A percentile compares a stretch with the other conserved stretches of the same genome.
These are phyloP conservation scores for Lepidurus arcticus DNA, from an alignment of 1,140 invertebrate species.

Conservation along the genomic window DNA sequence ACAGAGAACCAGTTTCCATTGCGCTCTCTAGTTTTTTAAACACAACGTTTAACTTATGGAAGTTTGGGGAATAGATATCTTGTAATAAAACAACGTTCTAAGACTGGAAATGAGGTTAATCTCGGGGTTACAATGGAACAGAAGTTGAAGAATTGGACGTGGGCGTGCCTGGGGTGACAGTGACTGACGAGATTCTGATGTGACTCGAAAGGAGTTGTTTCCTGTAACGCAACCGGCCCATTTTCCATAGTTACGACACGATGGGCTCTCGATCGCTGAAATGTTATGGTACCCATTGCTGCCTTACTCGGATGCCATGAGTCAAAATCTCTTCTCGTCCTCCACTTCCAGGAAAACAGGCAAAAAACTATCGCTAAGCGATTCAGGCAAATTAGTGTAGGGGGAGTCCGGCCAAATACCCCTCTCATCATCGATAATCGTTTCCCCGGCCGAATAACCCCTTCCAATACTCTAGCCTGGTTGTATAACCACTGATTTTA, in stretches of 20 bases:
- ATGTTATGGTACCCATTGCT: background rate
- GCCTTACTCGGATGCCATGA: background rate
- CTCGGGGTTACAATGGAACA: background rate
- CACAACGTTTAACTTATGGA: no score
- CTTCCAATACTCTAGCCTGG: no score
- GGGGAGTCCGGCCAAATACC: no score
- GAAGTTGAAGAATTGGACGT: slow-evolving; percentile 8
- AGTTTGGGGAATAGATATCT: no score
- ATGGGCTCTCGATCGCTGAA: background rate
- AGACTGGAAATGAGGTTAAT: background rate
- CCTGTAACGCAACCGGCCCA: slow-evolving; percentile 12
- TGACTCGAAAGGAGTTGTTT: slow-evolving; percentile 18
- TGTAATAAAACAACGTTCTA: background rate
- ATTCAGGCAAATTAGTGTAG: no score
- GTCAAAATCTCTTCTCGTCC: background rate
- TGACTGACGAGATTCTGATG: slow-evolving; percentile 18
- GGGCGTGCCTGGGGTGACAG: slow-evolving; percentile 11
- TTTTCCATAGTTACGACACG: background rate
- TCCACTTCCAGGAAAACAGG: background rate
- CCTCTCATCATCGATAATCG: no score
- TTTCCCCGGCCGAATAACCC: no score
- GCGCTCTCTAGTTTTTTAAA: background rate
- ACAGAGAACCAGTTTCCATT: background rate
- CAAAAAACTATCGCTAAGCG: no score
- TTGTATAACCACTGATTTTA: no score